These are phyloP conservation scores for Notiomystis cincta DNA, from an alignment of 2,113 vertebrate genomes.

Conservation along the genomic window DNA sequence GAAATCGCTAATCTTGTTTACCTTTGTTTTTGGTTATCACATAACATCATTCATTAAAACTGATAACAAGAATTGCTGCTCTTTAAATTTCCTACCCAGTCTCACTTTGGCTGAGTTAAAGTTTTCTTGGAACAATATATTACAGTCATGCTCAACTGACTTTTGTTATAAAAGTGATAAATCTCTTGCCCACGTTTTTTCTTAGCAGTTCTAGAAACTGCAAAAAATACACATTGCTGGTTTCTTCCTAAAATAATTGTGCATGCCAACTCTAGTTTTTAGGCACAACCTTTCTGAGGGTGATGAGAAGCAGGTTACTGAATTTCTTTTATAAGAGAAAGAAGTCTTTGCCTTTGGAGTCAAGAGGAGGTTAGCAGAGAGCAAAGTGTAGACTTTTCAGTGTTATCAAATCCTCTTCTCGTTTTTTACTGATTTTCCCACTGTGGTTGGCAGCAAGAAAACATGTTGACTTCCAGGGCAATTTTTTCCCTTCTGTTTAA, in stretches of 20 bases:
- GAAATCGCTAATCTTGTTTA: slow-evolving; percentile 47
- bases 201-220: slow-evolving; percentile 46
- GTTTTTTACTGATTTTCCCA: neutral
- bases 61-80: slow-evolving; percentile 65
- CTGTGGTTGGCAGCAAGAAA: neutral
- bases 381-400: neutral
- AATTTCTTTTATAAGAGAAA: neutral
- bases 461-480: neutral
- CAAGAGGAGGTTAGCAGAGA: neutral
- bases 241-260: slow-evolving; percentile 50
- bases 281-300: neutral
- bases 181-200: slow-evolving; percentile 47
- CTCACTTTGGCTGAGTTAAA: slow-evolving; percentile 62
- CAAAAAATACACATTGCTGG: slow-evolving; percentile 5
- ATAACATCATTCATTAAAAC: slow-evolving; percentile 76
- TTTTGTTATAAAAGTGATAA: slow-evolving; percentile 68
- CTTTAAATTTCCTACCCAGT: slow-evolving; percentile 64
- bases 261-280: neutral
- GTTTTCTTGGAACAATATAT: slow-evolving; percentile 71
- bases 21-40: slow-evolving; percentile 57
- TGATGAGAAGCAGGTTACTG: neutral
- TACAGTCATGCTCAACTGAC: slow-evolving; percentile 65
- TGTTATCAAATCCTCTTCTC: neutral
- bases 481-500: neutral
- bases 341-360: neutral